Conservation (phyloP, 1,140 invertebrate species). For the Dendroctonus valens region DNA sequence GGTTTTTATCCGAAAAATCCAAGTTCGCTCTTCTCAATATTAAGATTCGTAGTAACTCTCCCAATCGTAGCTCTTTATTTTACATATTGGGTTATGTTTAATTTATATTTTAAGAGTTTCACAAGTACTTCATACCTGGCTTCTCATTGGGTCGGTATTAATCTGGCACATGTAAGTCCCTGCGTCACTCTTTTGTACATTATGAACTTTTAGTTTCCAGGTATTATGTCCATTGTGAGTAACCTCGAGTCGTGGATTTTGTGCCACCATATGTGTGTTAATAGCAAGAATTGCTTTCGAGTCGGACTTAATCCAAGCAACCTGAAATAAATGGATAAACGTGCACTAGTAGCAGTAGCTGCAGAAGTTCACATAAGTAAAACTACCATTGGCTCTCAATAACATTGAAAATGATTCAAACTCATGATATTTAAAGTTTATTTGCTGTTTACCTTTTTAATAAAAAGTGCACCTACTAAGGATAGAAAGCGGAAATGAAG, state of each 20-base stretch:
- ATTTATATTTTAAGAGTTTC: background rate
- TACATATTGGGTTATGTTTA: too few species aligned
- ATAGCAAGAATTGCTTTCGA: slow-evolving; percentile 86
- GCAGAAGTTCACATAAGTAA: background rate
- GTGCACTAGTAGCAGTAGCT: too few species aligned
- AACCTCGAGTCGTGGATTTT: slow-evolving; percentile 79
- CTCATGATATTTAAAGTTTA: slow-evolving; percentile 16
- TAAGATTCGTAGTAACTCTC: too few species aligned
- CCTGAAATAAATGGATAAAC: slow-evolving; percentile 56
- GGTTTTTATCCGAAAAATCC: background rate
- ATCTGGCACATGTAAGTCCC: slow-evolving; percentile 91
- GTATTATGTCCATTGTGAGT: slow-evolving; percentile 90
- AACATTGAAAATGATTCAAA: background rate
- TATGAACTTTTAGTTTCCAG: slow-evolving; percentile 84
- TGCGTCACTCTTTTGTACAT: slow-evolving; percentile 84
- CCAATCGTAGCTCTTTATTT: too few species aligned
- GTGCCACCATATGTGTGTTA: slow-evolving; percentile 84
- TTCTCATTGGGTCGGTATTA: slow-evolving; percentile 88
- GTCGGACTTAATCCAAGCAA: slow-evolving; percentile 90
- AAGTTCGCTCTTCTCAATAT: too few species aligned
- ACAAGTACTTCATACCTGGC: slow-evolving; percentile 62
- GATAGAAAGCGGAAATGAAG: slow-evolving; percentile 29
- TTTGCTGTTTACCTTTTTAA: slow-evolving; percentile 29
- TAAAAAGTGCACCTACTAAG: slow-evolving; percentile 24
- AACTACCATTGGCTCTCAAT: background rate